phyloP scores from a whole-genome alignment of 2,113 vertebrate species.

The Recurvirostra avosetta region DNA sequence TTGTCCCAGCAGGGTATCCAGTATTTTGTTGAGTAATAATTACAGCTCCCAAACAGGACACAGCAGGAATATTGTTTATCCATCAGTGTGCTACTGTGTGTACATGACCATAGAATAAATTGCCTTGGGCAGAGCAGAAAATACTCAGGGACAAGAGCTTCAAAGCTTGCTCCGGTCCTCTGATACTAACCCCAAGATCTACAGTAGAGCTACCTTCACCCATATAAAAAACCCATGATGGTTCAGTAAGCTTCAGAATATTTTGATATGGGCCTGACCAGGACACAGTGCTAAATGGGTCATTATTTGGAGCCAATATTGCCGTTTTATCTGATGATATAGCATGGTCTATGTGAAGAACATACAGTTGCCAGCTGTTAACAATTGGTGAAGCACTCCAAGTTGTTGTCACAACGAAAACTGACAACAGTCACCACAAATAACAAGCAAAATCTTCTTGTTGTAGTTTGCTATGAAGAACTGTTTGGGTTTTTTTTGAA shows the following conservation, averaged over 20 bases:
- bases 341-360: background rate
- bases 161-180: background rate
- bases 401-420: background rate
- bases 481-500: background rate
- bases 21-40: slow-evolving; percentile 36
- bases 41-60: background rate
- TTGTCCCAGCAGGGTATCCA: background rate
- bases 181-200: background rate
- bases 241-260: background rate
- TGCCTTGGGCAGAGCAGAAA: background rate
- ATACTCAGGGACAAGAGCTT: background rate
- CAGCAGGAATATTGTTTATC: background rate
- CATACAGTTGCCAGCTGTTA: background rate
- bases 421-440: background rate
- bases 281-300: background rate
- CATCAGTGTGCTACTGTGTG: background rate
- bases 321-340: background rate
- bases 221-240: background rate
- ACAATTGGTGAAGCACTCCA: background rate
- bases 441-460: background rate
- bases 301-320: background rate
- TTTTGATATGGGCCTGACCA: background rate
- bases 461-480: background rate
- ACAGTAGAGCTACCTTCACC: background rate
- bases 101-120: background rate